Evolutionary conservation across 2,888 invertebrate genomes (phyloP).

Genomic region (Tachina fera): DNA sequence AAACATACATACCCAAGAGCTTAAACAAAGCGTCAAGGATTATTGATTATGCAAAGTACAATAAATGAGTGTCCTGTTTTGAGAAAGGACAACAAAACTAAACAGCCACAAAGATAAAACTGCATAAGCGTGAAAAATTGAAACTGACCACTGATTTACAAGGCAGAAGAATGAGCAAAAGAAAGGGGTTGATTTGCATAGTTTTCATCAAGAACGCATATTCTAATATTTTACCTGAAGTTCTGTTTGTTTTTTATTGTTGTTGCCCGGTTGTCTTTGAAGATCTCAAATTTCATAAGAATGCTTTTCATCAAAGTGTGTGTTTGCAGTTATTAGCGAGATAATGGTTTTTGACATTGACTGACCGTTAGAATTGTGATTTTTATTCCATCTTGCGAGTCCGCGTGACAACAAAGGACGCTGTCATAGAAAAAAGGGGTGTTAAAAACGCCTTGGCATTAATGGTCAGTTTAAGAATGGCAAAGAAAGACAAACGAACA

Average conservation of each 20-base stretch:
- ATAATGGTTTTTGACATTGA: conserved; percentile 79
- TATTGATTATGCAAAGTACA: conserved; percentile 82
- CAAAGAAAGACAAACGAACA: conserved; percentile 68
- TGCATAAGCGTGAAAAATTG: conserved; percentile 74
- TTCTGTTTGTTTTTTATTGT: conserved; percentile 57
- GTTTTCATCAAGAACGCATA: neutral
- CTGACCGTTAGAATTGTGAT: conserved; percentile 73
- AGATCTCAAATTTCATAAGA: conserved; percentile 72
- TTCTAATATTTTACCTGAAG: conserved; percentile 74
- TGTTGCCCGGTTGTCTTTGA: conserved; percentile 38
- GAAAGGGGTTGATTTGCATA: conserved; percentile 77
- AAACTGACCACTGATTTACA: conserved; percentile 73
- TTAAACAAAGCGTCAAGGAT: conserved; percentile 79
- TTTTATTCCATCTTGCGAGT: conserved; percentile 17
- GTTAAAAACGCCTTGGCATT: conserved; percentile 73
- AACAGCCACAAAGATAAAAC: conserved; percentile 71
- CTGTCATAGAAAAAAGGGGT: conserved; percentile 59
- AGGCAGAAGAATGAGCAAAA: conserved; percentile 18
- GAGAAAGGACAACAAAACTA: conserved; percentile 72
- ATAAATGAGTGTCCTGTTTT: conserved; percentile 71
- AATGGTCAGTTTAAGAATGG: conserved; percentile 77
- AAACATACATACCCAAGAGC: conserved; percentile 74
- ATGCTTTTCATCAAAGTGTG: conserved; percentile 76
- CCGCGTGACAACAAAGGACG: conserved; percentile 45
- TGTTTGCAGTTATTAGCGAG: conserved; percentile 82